Evolutionary conservation across 1,140 invertebrate species (phyloP).

Genomic region (Danaus melanippus): DNA sequence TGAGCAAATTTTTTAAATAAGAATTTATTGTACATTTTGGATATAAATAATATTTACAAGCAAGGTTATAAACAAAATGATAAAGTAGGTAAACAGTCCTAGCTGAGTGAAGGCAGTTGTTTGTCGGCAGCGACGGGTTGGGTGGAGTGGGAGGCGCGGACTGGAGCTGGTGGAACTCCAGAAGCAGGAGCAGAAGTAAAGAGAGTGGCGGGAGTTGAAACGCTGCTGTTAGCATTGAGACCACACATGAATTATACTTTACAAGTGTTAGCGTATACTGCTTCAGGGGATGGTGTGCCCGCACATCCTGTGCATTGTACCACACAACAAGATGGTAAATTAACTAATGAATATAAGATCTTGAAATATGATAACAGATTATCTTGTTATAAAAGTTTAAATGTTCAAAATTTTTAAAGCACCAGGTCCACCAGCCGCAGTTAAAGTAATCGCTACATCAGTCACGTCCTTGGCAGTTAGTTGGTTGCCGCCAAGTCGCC

Average conservation of each 20-base stretch:
- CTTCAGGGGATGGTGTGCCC: slow-evolving; percentile 85
- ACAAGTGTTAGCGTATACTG: slow-evolving; percentile 86
- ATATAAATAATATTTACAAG: too few species aligned
- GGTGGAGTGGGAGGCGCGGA: slow-evolving; percentile 62
- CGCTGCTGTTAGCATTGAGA: slow-evolving; percentile 80
- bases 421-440: slow-evolving; percentile 84
- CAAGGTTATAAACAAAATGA: too few species aligned
- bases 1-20: too few species aligned
- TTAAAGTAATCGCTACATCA: slow-evolving; percentile 86
- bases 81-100: slow-evolving; percentile 9
- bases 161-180: slow-evolving; percentile 25
- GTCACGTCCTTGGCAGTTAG: slow-evolving; percentile 85
- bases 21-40: too few species aligned
- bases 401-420: slow-evolving; percentile 66
- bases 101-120: slow-evolving; percentile 66
- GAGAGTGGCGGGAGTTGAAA: slow-evolving; percentile 82
- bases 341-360: too few species aligned
- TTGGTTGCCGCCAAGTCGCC: slow-evolving; percentile 84
- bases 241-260: slow-evolving; percentile 90
- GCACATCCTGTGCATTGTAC: slow-evolving; percentile 84
- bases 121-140: slow-evolving; percentile 65
- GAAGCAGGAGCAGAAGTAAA: slow-evolving; percentile 76
- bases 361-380: too few species aligned
- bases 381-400: too few species aligned
- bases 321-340: slow-evolving; percentile 84